A percentile compares a stretch with the other conserved stretches of the same genome.
These are phyloP conservation scores for Condylura cristata DNA, from an alignment of 2,113 vertebrate genomes.

Conservation along the genomic window DNA sequence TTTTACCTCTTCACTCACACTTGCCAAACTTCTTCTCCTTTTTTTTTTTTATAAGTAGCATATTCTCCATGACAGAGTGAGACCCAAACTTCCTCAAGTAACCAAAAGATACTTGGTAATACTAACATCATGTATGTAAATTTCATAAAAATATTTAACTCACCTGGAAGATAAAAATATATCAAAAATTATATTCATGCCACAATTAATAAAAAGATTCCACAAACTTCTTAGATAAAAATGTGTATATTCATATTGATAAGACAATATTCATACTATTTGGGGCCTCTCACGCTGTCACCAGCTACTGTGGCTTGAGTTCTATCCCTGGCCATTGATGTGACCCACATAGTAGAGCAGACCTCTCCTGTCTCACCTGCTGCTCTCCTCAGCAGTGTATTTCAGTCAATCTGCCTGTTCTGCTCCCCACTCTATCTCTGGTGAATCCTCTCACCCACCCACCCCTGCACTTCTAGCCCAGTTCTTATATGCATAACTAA, in stretches of 20 bases:
- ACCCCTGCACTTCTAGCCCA: too few species aligned
- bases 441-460: too few species aligned
- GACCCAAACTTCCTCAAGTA: neutral
- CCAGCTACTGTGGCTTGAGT: too few species aligned
- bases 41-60: constrained; percentile 11
- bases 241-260: neutral
- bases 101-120: neutral
- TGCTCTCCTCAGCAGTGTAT: too few species aligned
- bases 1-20: neutral
- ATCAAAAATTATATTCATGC: neutral
- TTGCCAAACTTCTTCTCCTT: neutral
- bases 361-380: too few species aligned
- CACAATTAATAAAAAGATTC: neutral
- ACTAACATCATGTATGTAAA: neutral
- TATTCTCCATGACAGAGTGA: neutral
- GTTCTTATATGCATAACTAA: too few species aligned
- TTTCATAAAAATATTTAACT: constrained; percentile 22
- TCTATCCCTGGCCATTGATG: too few species aligned
- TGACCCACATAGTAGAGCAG: too few species aligned
- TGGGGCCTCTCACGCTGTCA: too few species aligned
- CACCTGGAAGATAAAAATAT: neutral
- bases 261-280: neutral
- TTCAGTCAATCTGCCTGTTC: too few species aligned
- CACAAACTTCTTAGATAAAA: constrained; percentile 3
- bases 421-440: too few species aligned